These are phyloP conservation scores for Scrobipalpa atriplicella DNA, from an alignment of 2,888 invertebrate genomes.

Conservation along the genomic window DNA sequence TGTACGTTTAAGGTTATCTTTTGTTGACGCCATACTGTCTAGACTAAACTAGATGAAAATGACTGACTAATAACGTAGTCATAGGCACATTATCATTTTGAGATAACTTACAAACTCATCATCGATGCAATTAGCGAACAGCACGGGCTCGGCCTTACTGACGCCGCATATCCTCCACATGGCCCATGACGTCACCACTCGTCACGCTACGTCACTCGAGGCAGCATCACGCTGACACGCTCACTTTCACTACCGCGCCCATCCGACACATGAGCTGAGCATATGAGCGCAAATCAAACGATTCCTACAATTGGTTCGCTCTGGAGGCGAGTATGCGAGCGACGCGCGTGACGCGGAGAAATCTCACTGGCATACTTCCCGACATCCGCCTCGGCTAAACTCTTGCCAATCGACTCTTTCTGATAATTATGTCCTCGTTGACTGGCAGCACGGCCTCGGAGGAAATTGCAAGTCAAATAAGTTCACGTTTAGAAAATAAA, in stretches of 20 bases:
- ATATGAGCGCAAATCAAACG: constrained; percentile 43
- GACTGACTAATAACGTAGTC: background rate
- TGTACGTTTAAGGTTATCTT: too few relatives aligned
- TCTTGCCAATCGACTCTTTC: constrained; percentile 42
- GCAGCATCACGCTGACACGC: constrained; percentile 66
- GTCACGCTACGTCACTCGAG: constrained; percentile 67
- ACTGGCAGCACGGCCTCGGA: background rate
- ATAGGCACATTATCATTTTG: constrained; percentile 29
- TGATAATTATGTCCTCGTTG: constrained; percentile 31
- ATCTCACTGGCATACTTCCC: constrained; percentile 74
- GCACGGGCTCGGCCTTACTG: constrained; percentile 74
- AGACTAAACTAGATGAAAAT: too few relatives aligned
- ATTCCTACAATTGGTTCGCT: constrained; percentile 63
- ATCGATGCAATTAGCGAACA: constrained; percentile 61
- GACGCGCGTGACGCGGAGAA: constrained; percentile 77
- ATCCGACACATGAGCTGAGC: constrained; percentile 27
- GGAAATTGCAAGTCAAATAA: constrained; percentile 14
- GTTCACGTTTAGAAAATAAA: constrained; percentile 12
- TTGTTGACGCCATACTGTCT: background rate
- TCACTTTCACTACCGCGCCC: constrained; percentile 68
- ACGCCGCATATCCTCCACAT: constrained; percentile 81
- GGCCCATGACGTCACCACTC: constrained; percentile 74
- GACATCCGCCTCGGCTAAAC: constrained; percentile 55
- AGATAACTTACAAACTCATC: constrained; percentile 73
- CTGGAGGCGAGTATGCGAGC: constrained; percentile 52